phyloP scores from a whole-genome alignment of 2,113 vertebrate species.

The Callionymus lyra region DNA sequence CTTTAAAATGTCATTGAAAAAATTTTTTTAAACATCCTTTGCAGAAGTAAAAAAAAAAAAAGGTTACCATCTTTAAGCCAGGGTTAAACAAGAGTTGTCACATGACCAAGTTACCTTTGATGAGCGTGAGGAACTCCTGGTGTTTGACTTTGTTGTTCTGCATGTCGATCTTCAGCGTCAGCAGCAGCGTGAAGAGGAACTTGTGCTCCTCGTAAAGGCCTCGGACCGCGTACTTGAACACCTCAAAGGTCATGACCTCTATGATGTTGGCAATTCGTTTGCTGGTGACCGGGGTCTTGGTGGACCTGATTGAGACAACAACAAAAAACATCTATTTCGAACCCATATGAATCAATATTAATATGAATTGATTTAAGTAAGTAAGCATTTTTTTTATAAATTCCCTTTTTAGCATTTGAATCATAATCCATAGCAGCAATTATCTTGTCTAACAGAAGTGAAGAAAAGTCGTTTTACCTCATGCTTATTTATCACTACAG shows the following conservation, averaged over 20 bases:
- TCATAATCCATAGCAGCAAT: too few relatives aligned
- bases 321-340: too few relatives aligned
- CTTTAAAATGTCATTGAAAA: too few relatives aligned
- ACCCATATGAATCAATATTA: too few relatives aligned
- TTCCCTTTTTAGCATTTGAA: too few relatives aligned
- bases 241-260: slow-evolving; percentile 88
- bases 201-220: slow-evolving; percentile 93
- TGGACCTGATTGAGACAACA: slow-evolving; percentile 72
- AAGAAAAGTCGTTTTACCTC: too few relatives aligned
- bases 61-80: too few relatives aligned
- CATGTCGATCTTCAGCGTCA: slow-evolving; percentile 91
- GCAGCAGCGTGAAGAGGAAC: slow-evolving; percentile 86
- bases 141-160: slow-evolving; percentile 82
- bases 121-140: slow-evolving; percentile 85
- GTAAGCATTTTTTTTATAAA: too few relatives aligned
- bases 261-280: slow-evolving; percentile 87
- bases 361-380: too few relatives aligned
- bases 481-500: too few relatives aligned
- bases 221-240: slow-evolving; percentile 77
- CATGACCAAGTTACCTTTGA: slow-evolving; percentile 88
- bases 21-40: not conserved
- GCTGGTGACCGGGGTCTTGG: slow-evolving; percentile 80
- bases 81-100: too few relatives aligned
- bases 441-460: too few relatives aligned
- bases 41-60: not conserved